Evolutionary conservation across 1,140 invertebrate genomes (phyloP), one percentile per base, ranked within the genome.

Genomic region (Ectropis grisescens): DNA sequence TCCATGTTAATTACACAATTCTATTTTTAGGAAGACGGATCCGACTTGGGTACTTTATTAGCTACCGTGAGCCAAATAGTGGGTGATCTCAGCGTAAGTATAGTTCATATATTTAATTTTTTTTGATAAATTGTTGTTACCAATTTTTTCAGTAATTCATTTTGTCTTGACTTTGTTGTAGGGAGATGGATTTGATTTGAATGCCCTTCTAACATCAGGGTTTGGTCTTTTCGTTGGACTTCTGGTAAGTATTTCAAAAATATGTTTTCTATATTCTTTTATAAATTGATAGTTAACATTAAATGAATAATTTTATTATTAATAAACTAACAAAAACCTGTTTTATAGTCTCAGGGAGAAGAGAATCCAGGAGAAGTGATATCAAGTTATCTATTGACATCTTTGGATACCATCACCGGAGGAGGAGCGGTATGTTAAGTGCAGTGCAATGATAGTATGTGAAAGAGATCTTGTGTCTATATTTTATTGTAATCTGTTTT

Each of bases 151-250:
- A n/a, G n/a, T n/a, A n/a, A n/a, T n/a, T n/a, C n/a, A n/a, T n/a
- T n/a, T n/a, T n/a, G n/a, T n/a, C n/a, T n/a, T n/a, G n/a, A n/a
- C n/a, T n/a, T n/a, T n/a, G 27, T 79, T 74, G 40, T 33, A 78
- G 76, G 76, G 76, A n/a, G 76, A 78, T 32, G 72, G 72, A 13
- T 50, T 81, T 23, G 76, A 81, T 40, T 19, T 81, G 5, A 81
- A 81, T 13, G 44, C 47, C 15, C 36, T 81, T 0, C 74, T 81
- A 29, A 69, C 67, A 12, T 74, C 76, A 29, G 72, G 52, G n/a
- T 39, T 81, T 13, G 76, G 76, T 13, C 40, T 81, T 4, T 81
- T 81, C 16, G 69, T 67, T 14, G 76, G 76, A 12, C 53, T 81
- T 40, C 37, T 80, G 62, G 72, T 74, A 54, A 24, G 55, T 58